Evolutionary conservation across 2,113 vertebrate genomes (phyloP), one percentile per base, ranked within the genome.

Genomic region (Xenopus laevis): DNA sequence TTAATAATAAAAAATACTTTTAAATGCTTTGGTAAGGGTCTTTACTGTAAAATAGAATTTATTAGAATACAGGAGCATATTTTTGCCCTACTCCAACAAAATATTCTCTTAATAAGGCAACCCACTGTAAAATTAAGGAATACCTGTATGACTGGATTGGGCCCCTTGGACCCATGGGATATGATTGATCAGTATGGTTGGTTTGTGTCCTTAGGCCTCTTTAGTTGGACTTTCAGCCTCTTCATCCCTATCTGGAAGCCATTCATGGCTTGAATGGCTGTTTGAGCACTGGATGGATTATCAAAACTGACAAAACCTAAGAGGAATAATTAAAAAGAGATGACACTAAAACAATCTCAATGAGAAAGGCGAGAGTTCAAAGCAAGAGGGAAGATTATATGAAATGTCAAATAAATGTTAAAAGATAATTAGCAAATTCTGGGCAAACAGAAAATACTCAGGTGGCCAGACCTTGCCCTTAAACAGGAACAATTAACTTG

Each of bases 241-340:
- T 99, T 99, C 94, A 96, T 98, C 66, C 97, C 97, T 18, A 99
- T 95, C 89, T 98, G 97, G 87, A 99, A 99, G 84, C 97, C 97
- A 10, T 99, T 99, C 97, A 99, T 98, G 88, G 97, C 95, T 85
- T 99, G 96, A 84, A 97, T 97, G 78, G 95, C 97, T 58, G 95
- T 93, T 87, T 98, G 97, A 46, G 97, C 97, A 68, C 96, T 98
- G 79, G 95, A 93, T 0, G 97, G 97, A 92, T 98, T 98, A 91
- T 99, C 97, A 79, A 99, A 99, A 88, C 97, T 99, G 87, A 99
- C 97, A 80, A 99, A 99, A 74, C 97, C 97, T 98, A 89, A 0
- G 23, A 46, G 15, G 20, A 68, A 57, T 16, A 13, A 27, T 18
- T 59, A 59, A 10, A 44, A 44, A 68, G 27, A 68, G 33, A 13